Base-by-base conservation (phyloP, 2,888 invertebrate genomes). In the Hemaris fuciformis region DNA sequence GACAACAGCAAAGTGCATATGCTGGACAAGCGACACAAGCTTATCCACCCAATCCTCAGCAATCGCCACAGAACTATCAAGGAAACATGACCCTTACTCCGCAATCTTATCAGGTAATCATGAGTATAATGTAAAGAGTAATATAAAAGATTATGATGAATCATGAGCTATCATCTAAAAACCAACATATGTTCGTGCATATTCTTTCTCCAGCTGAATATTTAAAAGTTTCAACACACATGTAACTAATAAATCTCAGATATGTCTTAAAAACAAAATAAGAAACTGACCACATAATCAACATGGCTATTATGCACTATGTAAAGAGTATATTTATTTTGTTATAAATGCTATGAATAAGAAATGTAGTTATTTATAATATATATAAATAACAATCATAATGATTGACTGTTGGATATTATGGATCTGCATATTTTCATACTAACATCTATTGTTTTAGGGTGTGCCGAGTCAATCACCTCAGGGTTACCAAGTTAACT, bases 401-500 rank as follows among this genome's bases (percentile, higher is more conserved):
- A n/a, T n/a, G n/a, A n/a, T n/a, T n/a, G n/a, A n/a, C n/a, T 45
- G 10, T 1, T 1, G 38, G 27, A 13, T 60, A 15, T 48, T 18
- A 10, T 53, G 23, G 2, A 15, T 48, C 10, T 31, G 38, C 5
- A n/a, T n/a, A 46, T 46, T 46, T 13, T 31, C 0, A 38, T 48
- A 25, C 57, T 34, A 13, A 34, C n/a, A 22, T 8, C 46, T 53
- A 57, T 63, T 66, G n/a, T 0, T 71, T 64, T 71, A 90, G 89
- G 84, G 85, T 75, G 84, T 89, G 48, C 81, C 91, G 41, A 85
- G 84, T 15, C 93, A 90, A 66, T 84, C 93, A 4, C 89, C 93
- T 20, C 94, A 94, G 71, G 89, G 89, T 61, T 94, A 93, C 65
- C 94, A 93, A 81, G 93, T 93, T 46, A 94, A 93, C 64, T 88